Percentiles rank a stretch among this genome's conserved stretches.
Evolutionary conservation across 2,113 vertebrate species (phyloP).

Genomic region (Leucoraja erinaceus): DNA sequence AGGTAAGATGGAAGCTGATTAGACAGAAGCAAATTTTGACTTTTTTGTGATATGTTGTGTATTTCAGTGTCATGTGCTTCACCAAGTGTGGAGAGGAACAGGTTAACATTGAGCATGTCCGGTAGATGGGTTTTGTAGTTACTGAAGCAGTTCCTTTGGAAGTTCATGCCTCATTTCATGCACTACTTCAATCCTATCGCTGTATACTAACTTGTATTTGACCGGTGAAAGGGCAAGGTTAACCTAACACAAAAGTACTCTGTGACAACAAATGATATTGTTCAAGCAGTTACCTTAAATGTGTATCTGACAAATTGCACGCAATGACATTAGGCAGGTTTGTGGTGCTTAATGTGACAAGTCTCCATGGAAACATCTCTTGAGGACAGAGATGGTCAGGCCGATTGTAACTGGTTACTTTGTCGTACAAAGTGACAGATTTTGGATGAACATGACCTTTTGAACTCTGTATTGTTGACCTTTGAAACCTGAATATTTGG

Average conservation of each 20-base stretch:
- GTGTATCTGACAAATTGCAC: conserved; percentile 50
- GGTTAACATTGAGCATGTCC: background rate
- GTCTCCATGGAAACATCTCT: conserved; percentile 38
- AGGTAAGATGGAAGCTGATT: background rate
- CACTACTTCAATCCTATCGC: conserved; percentile 42
- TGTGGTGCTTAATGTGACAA: conserved; percentile 39
- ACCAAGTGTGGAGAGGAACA: background rate
- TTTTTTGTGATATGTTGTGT: background rate
- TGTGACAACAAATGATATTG: conserved; percentile 41
- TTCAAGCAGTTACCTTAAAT: conserved; percentile 35
- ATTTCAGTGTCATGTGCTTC: background rate
- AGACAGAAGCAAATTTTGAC: background rate
- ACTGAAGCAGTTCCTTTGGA: background rate
- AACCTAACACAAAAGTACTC: conserved; percentile 43
- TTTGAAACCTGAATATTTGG: conserved; percentile 37
- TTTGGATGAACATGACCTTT: conserved; percentile 39
- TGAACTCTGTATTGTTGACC: conserved; percentile 35
- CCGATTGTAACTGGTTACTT: conserved; percentile 44
- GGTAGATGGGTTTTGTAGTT: background rate
- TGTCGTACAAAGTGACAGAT: conserved; percentile 41
- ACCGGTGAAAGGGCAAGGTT: conserved; percentile 42
- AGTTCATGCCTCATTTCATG: conserved; percentile 37
- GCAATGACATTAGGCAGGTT: conserved; percentile 36
- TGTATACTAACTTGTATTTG: conserved; percentile 52
- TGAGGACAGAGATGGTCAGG: conserved; percentile 48